A percentile compares a stretch with the other conserved stretches of the same genome.
Evolutionary conservation across 2,113 vertebrate species (phyloP).

Genomic region (Osmerus mordax): DNA sequence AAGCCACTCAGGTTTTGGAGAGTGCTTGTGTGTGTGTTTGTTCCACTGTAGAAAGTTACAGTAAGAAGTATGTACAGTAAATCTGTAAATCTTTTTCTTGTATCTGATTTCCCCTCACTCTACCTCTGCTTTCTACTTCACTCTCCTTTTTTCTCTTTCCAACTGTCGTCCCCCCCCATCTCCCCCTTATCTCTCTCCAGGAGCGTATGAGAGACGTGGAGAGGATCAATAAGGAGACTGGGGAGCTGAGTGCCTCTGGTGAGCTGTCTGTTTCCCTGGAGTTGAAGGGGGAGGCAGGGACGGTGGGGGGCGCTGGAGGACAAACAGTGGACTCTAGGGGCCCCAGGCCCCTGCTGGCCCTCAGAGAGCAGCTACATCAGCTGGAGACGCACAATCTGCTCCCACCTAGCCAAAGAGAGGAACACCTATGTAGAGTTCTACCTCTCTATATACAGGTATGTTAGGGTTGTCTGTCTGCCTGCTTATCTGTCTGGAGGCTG

Average conservation of each 20-base stretch:
- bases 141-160: no score
- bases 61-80: neutral
- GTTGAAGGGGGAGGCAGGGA: conserved; percentile 39
- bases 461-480: neutral
- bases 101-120: neutral
- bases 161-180: neutral
- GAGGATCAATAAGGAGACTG: conserved; percentile 68
- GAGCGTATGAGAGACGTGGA: conserved; percentile 50
- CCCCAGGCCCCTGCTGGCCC: conserved; percentile 31
- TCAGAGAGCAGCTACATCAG: conserved; percentile 58
- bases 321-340: conserved; percentile 20
- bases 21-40: no score
- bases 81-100: no score
- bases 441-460: conserved; percentile 71
- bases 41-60: neutral
- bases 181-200: conserved; percentile 11
- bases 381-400: conserved; percentile 29
- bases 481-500: neutral
- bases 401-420: conserved; percentile 37
- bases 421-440: conserved; percentile 52
- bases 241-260: conserved; percentile 68
- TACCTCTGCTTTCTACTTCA: no score
- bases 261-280: conserved; percentile 56
- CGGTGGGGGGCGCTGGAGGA: neutral
- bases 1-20: no score